Conservation (phyloP, 2,797 vertebrate species). For the Falco cherrug region DNA sequence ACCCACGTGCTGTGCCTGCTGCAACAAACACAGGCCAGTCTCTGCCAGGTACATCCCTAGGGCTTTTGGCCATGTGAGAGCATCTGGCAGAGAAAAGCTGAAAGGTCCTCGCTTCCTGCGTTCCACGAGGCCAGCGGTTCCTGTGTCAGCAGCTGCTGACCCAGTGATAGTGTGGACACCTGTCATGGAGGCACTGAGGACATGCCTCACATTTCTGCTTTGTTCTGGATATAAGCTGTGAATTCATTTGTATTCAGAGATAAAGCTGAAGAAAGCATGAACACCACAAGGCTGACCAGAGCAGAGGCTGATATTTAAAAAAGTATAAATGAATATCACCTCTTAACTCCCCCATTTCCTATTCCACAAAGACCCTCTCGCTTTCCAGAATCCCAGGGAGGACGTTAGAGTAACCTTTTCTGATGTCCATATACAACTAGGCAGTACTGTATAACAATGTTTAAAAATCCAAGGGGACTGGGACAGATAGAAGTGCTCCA, state of each 20-base stretch:
- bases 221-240: fast-evolving
- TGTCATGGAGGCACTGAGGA: neutral
- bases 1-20: neutral
- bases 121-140: neutral
- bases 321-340: neutral
- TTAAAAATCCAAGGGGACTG: neutral
- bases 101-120: neutral
- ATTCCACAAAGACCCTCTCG: neutral
- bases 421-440: neutral
- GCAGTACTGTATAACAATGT: neutral
- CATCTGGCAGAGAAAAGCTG: neutral
- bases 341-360: neutral
- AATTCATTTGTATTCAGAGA: neutral
- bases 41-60: neutral
- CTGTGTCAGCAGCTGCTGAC: slow-evolving; percentile 10
- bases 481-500: neutral
- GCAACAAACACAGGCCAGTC: neutral
- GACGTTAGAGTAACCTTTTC: neutral
- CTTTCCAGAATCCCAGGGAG: neutral
- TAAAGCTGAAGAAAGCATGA: neutral
- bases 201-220: neutral
- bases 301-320: neutral
- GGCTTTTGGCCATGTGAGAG: neutral
- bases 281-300: neutral
- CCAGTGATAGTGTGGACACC: neutral